Evolutionary conservation across 35 echinoderm and acorn worm species (phyloP).

Genomic region (Lytechinus variegatus): DNA sequence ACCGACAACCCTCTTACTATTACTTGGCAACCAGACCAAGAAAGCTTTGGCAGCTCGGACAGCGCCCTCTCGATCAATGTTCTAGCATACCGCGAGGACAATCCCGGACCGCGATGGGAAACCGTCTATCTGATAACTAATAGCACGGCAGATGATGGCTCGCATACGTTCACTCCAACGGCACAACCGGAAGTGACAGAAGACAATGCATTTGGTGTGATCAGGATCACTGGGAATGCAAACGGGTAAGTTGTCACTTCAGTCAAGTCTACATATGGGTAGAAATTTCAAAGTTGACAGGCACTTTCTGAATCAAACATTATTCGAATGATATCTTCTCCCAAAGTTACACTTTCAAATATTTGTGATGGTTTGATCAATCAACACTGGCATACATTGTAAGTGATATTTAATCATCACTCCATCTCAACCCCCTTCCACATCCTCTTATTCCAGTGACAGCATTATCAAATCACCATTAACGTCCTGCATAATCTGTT

Average conservation of each 20-base stretch:
- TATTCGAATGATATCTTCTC: too few species aligned
- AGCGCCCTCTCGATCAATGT: constrained; percentile 24
- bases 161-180: constrained; percentile 31
- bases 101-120: constrained; percentile 50
- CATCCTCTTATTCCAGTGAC: too few species aligned
- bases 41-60: background rate
- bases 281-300: too few species aligned
- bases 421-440: too few species aligned
- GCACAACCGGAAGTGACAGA: constrained; percentile 50
- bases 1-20: constrained; percentile 46
- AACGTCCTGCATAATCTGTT: too few species aligned
- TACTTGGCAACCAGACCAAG: constrained; percentile 26
- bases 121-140: constrained; percentile 49
- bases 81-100: constrained; percentile 58
- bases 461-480: too few species aligned
- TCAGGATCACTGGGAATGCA: background rate
- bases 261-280: too few species aligned
- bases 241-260: background rate
- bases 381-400: too few species aligned
- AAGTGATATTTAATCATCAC: too few species aligned
- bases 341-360: too few species aligned
- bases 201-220: background rate
- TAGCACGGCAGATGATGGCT: constrained; percentile 35
- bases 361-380: too few species aligned
- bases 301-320: too few species aligned